These are phyloP conservation scores for Syngnathus floridae DNA, from an alignment of 2,113 vertebrate genomes.

Conservation along the genomic window DNA sequence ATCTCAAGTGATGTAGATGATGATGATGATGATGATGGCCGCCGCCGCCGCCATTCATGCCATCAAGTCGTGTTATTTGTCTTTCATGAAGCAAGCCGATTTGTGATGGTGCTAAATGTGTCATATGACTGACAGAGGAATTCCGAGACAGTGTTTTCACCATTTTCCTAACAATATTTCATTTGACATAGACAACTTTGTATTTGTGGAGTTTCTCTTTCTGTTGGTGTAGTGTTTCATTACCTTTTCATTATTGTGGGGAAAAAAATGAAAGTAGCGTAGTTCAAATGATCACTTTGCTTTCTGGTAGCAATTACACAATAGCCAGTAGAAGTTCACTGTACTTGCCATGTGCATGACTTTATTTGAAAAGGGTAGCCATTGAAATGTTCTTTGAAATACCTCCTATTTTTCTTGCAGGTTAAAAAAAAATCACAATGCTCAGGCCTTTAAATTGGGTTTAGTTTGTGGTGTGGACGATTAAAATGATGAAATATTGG, in stretches of 20 bases:
- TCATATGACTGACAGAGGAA: constrained; percentile 21
- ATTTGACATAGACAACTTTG: constrained; percentile 16
- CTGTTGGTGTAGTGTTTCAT: constrained; percentile 16
- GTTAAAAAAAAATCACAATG: not conserved
- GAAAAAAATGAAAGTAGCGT: constrained; percentile 10
- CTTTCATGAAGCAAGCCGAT: constrained; percentile 22
- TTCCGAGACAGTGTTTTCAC: not conserved
- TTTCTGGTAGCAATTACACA: not conserved
- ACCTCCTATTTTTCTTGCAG: not conserved
- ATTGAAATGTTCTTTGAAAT: constrained; percentile 2
- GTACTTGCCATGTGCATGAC: not conserved
- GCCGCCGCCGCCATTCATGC: constrained; percentile 16
- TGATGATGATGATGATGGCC: not conserved
- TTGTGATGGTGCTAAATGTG: constrained; percentile 38
- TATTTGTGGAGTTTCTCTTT: constrained; percentile 28
- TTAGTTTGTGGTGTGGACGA: not conserved
- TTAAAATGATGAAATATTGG: not conserved
- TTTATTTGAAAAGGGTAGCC: not conserved
- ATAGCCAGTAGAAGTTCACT: not conserved
- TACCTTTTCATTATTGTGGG: constrained; percentile 30
- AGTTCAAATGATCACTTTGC: constrained; percentile 1
- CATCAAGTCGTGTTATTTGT: not conserved
- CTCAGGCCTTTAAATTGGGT: not conserved
- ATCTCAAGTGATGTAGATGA: constrained; percentile 38
- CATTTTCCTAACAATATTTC: constrained; percentile 12